Percentiles rank a stretch among this genome's conserved stretches.
phyloP scores from a whole-genome alignment of 1,140 invertebrate species.

The Lepidotrigona ventralis region DNA sequence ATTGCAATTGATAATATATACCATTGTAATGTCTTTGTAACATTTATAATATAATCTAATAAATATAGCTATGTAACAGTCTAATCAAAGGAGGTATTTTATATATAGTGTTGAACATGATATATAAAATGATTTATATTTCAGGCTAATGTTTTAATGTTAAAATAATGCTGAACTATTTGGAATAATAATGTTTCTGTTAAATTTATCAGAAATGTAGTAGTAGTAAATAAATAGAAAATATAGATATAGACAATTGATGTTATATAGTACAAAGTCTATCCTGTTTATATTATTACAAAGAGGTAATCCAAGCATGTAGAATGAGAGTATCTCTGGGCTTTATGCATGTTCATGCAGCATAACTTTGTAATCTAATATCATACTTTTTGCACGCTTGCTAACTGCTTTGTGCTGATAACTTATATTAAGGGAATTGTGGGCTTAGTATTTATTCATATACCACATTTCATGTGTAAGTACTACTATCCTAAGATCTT shows the following conservation, averaged over 20 bases:
- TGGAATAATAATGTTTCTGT: constrained; percentile 36
- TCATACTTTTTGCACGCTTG: constrained; percentile 69
- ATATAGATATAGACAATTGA: constrained; percentile 25
- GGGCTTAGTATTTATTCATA: constrained; percentile 64
- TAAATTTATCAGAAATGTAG: constrained; percentile 38
- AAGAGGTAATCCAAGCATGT: constrained; percentile 68
- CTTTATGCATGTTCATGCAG: constrained; percentile 73
- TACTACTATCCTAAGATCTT: constrained; percentile 47
- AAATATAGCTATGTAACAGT: neutral
- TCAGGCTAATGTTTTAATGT: constrained; percentile 14
- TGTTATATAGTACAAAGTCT: constrained; percentile 52
- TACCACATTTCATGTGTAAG: constrained; percentile 65
- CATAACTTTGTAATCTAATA: constrained; percentile 75
- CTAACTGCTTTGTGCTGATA: constrained; percentile 74
- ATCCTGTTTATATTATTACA: constrained; percentile 47
- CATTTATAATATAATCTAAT: neutral
- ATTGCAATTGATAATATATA: constrained; percentile 10
- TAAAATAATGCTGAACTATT: constrained; percentile 10
- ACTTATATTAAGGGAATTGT: constrained; percentile 76
- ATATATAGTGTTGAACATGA: neutral
- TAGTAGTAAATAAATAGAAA: constrained; percentile 10
- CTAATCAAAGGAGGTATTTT: neutral
- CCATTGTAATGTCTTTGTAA: constrained; percentile 8
- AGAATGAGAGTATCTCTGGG: constrained; percentile 67
- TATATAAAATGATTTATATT: constrained; percentile 11